phyloP scores from a whole-genome alignment of 1,140 invertebrate species.

The Tetragonula clypearis region DNA sequence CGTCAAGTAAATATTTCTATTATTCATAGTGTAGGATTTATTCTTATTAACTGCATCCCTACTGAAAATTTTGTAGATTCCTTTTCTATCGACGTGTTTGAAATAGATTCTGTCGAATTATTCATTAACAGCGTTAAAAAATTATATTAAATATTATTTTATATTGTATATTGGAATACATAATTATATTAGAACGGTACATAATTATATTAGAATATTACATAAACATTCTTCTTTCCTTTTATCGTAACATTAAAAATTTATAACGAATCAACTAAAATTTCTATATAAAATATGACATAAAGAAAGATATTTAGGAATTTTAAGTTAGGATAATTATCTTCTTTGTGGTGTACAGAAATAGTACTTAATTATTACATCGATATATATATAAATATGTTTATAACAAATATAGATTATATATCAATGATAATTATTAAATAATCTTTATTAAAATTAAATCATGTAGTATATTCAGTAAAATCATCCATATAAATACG shows the following conservation, averaged over 20 bases:
- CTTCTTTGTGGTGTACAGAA: neutral
- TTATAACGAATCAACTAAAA: neutral
- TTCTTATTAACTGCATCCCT: neutral
- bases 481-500: slow-evolving; percentile 86
- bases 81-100: neutral
- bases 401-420: slow-evolving; percentile 26
- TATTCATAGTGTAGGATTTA: neutral
- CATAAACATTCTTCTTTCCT: too few species aligned
- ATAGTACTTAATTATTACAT: slow-evolving; percentile 22
- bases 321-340: neutral
- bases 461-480: slow-evolving; percentile 85
- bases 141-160: slow-evolving; percentile 14
- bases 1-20: neutral
- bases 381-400: slow-evolving; percentile 21
- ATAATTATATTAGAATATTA: slow-evolving; percentile 5
- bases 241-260: neutral
- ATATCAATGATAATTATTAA: slow-evolving; percentile 30
- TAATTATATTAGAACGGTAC: too few species aligned
- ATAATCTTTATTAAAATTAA: slow-evolving; percentile 34
- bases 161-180: neutral
- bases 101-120: neutral
- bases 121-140: neutral
- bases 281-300: neutral
- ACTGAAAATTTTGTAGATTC: neutral
- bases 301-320: neutral